These are phyloP conservation scores for Myripristis jacobus DNA, from an alignment of 2,797 vertebrate species.

Conservation along the genomic window DNA sequence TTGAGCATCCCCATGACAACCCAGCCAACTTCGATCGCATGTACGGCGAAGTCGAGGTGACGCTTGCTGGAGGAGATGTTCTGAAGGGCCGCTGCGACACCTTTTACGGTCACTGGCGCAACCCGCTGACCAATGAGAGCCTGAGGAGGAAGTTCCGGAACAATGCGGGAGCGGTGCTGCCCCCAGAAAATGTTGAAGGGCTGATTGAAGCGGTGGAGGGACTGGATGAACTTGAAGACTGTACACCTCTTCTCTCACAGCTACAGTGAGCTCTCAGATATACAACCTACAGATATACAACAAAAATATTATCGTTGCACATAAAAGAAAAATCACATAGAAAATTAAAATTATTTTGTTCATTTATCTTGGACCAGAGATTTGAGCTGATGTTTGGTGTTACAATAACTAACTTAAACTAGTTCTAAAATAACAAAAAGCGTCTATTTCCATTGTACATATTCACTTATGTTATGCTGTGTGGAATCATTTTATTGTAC, in stretches of 20 bases:
- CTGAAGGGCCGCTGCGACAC: conserved; percentile 88
- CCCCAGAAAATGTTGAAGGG: conserved; percentile 78
- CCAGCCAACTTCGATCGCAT: conserved; percentile 90
- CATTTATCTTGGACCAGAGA: not conserved
- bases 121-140: conserved; percentile 87
- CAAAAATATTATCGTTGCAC: not conserved
- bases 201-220: conserved; percentile 84
- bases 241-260: conserved; percentile 80
- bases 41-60: conserved; percentile 88
- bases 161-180: conserved; percentile 84
- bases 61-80: conserved; percentile 82
- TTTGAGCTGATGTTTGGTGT: not conserved
- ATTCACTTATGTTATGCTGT: not conserved
- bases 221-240: conserved; percentile 82
- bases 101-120: conserved; percentile 94
- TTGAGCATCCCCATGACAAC: conserved; percentile 90
- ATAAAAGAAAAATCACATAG: not conserved
- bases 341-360: not conserved
- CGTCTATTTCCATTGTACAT: not conserved
- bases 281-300: not conserved
- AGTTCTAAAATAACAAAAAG: not conserved
- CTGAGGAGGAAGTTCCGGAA: conserved; percentile 87
- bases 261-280: conserved; percentile 74
- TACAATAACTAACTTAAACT: not conserved
- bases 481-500: not conserved